Evolutionary conservation across 2,888 invertebrate species (phyloP).

Genomic region (Selenia dentaria): DNA sequence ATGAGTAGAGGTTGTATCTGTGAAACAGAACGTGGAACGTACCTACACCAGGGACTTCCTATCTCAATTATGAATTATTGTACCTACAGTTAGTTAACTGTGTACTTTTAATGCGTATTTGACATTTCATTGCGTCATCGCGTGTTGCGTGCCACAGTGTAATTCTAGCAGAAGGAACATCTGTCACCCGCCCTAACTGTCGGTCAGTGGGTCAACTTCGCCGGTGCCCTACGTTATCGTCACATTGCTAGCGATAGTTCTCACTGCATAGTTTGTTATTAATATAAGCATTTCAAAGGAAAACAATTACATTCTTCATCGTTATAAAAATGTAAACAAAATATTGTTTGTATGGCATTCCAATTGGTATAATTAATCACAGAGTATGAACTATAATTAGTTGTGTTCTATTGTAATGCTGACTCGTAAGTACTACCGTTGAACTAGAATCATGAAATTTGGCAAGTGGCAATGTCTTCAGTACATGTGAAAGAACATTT

Average conservation of each 20-base stretch:
- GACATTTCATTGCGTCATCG: conserved; percentile 56
- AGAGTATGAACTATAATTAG: too few relatives aligned
- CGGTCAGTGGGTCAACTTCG: conserved; percentile 66
- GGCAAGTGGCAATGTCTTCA: too few relatives aligned
- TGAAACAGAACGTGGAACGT: too few relatives aligned
- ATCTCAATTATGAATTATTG: too few relatives aligned
- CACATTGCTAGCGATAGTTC: conserved; percentile 5
- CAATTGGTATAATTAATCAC: background rate
- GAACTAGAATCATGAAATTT: too few relatives aligned
- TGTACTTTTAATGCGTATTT: conserved; percentile 38
- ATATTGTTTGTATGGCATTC: background rate
- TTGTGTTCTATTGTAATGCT: too few relatives aligned
- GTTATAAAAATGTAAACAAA: conserved; percentile 7
- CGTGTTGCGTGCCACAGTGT: conserved; percentile 58
- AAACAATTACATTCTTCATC: conserved; percentile 5
- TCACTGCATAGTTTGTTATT: conserved; percentile 4
- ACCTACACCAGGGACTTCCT: too few relatives aligned
- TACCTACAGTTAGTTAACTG: too few relatives aligned
- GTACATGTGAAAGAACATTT: too few relatives aligned
- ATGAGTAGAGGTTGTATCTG: too few relatives aligned
- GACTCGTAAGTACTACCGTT: too few relatives aligned
- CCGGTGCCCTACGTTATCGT: conserved; percentile 10
- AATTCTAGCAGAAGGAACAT: conserved; percentile 65
- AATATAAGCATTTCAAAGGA: conserved; percentile 1
- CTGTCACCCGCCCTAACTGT: conserved; percentile 60